Percentiles rank a stretch among this genome's conserved stretches.
phyloP scores from a whole-genome alignment of 1,140 invertebrate species.

The Papilio polyxenes region DNA sequence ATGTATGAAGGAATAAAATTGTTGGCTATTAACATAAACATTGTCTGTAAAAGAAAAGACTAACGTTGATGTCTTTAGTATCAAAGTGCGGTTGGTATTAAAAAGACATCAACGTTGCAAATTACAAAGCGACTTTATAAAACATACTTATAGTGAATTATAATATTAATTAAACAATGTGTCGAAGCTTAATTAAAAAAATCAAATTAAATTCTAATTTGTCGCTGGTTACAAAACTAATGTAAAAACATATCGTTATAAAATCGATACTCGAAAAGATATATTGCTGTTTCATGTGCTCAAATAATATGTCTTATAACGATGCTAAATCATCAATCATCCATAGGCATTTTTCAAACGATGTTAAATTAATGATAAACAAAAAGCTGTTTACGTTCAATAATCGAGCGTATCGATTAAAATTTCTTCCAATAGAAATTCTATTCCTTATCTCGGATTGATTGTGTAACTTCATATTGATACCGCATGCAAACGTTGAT shows the following conservation, averaged over 20 bases:
- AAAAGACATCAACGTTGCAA: constrained; percentile 37
- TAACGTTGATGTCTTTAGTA: constrained; percentile 38
- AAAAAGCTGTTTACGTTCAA: neutral
- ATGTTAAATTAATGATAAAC: neutral
- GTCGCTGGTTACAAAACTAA: neutral
- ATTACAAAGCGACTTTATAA: constrained; percentile 21
- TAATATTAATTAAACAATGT: neutral
- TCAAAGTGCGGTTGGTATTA: constrained; percentile 35
- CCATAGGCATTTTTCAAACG: neutral
- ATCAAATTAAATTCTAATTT: neutral
- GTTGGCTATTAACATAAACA: neutral
- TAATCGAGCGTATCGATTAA: constrained; percentile 2
- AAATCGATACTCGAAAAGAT: neutral
- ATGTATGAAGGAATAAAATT: neutral
- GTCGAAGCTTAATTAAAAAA: neutral
- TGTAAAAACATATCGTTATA: neutral
- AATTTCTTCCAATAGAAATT: neutral
- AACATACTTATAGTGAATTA: neutral
- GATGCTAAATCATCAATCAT: neutral
- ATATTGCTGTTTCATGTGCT: neutral
- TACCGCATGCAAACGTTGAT: neutral
- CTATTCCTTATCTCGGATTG: constrained; percentile 5
- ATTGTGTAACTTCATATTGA: neutral
- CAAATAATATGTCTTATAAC: neutral
- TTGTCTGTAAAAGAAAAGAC: neutral